phyloP scores from a whole-genome alignment of 1,140 invertebrate species.

The Dermatophagoides farinae region DNA sequence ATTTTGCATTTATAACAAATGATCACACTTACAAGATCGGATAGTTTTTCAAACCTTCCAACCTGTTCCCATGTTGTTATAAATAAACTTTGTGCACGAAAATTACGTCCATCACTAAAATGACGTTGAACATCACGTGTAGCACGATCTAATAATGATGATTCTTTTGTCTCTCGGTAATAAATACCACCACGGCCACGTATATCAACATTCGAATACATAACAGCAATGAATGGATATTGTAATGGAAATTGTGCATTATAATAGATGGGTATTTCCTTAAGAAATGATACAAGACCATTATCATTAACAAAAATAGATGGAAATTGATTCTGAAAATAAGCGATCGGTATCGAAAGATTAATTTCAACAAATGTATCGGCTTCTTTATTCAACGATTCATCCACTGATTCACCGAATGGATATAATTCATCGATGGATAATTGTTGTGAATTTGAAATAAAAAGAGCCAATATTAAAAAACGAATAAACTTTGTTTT shows the following conservation, averaged over 20 bases:
- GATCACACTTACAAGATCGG: constrained; percentile 29
- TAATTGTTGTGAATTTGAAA: background rate
- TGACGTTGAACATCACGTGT: constrained; percentile 41
- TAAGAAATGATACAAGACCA: constrained; percentile 69
- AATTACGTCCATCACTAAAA: constrained; percentile 44
- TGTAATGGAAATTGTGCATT: constrained; percentile 73
- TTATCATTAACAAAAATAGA: constrained; percentile 64
- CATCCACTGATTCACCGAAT: background rate
- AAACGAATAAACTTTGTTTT: no score
- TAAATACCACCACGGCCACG: constrained; percentile 47
- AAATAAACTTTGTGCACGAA: constrained; percentile 41
- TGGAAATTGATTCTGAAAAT: constrained; percentile 46
- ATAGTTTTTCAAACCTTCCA: constrained; percentile 36
- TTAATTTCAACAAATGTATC: constrained; percentile 28
- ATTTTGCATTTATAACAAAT: background rate
- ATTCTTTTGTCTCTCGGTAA: constrained; percentile 48
- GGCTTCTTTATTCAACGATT: background rate
- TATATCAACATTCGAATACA: constrained; percentile 76
- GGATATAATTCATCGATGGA: background rate
- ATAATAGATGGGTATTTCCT: constrained; percentile 54
- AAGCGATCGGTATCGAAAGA: constrained; percentile 41
- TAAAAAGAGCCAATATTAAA: background rate
- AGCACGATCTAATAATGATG: constrained; percentile 39
- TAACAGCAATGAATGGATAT: constrained; percentile 66
- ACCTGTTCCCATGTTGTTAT: constrained; percentile 55